These are phyloP conservation scores for Machimus rusticus DNA, from an alignment of 2,888 invertebrate genomes.

Conservation along the genomic window DNA sequence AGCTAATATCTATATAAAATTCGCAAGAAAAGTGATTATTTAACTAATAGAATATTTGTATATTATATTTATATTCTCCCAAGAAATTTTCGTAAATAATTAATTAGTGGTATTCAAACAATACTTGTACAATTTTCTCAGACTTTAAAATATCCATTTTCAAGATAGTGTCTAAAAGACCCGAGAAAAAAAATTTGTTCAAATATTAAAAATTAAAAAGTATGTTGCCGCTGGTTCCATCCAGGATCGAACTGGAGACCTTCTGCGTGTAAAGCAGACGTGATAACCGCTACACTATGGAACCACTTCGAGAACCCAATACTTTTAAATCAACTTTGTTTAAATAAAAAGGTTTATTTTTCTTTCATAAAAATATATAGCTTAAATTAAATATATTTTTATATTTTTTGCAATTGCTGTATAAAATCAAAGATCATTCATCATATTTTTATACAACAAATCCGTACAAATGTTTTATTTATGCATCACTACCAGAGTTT, in stretches of 20 bases:
- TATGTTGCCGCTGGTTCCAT: constrained; percentile 58
- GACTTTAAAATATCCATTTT: too few species aligned
- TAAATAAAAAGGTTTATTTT: background rate
- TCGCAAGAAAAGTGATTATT: too few species aligned
- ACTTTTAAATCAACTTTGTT: background rate
- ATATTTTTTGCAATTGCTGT: background rate
- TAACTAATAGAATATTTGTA: too few species aligned
- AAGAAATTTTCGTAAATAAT: too few species aligned
- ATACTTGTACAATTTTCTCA: too few species aligned
- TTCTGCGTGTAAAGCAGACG: constrained; percentile 65
- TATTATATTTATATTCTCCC: too few species aligned
- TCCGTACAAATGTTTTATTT: background rate
- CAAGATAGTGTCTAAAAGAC: too few species aligned
- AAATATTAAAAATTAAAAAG: background rate
- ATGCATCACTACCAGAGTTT: background rate
- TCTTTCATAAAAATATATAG: too few species aligned
- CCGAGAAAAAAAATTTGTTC: too few species aligned
- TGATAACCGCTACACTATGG: constrained; percentile 65
- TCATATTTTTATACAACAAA: background rate
- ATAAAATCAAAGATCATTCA: background rate
- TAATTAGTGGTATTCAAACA: too few species aligned
- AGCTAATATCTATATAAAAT: too few species aligned
- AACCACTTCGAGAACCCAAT: constrained; percentile 52
- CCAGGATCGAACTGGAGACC: constrained; percentile 65
- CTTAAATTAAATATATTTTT: too few species aligned